Percentiles rank a stretch among this genome's conserved stretches.
These are phyloP conservation scores for Penaeus vannamei DNA, from an alignment of 1,140 invertebrate genomes.

Conservation along the genomic window DNA sequence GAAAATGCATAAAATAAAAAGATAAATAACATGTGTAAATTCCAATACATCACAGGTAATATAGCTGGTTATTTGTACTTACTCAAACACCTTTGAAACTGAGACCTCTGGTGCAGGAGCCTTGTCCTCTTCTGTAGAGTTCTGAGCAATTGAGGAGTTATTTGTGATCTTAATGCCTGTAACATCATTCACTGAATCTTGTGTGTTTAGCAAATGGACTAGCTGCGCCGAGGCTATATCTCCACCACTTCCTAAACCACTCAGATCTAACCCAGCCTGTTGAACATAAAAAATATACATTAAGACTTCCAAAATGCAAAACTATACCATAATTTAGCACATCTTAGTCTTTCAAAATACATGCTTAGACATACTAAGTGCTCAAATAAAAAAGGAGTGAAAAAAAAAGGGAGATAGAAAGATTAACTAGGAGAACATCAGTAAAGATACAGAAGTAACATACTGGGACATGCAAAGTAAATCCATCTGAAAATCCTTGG, in stretches of 20 bases:
- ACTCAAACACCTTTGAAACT: conserved; percentile 47
- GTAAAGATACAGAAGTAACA: background rate
- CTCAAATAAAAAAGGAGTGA: too few species aligned
- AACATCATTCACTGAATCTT: conserved; percentile 38
- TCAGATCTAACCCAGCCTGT: conserved; percentile 50
- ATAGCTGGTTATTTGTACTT: background rate
- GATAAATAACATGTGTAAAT: background rate
- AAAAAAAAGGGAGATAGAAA: too few species aligned
- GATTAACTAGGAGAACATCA: too few species aligned
- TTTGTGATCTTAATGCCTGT: conserved; percentile 25
- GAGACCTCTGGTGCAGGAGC: conserved; percentile 42
- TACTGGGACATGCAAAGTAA: conserved; percentile 53
- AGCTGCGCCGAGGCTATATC: conserved; percentile 55
- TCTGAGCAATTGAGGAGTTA: background rate
- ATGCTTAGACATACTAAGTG: too few species aligned
- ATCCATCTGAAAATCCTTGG: conserved; percentile 49
- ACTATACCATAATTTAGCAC: background rate
- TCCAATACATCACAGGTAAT: background rate
- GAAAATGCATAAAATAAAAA: background rate
- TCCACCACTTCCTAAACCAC: conserved; percentile 43
- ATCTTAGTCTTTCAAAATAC: background rate
- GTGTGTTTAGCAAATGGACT: conserved; percentile 51
- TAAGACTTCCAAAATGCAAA: background rate
- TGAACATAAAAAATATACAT: background rate
- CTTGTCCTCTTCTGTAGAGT: background rate